phyloP scores from a whole-genome alignment of 37 sponge, comb jelly and placozoan genomes.

The Axinella damicornis region DNA sequence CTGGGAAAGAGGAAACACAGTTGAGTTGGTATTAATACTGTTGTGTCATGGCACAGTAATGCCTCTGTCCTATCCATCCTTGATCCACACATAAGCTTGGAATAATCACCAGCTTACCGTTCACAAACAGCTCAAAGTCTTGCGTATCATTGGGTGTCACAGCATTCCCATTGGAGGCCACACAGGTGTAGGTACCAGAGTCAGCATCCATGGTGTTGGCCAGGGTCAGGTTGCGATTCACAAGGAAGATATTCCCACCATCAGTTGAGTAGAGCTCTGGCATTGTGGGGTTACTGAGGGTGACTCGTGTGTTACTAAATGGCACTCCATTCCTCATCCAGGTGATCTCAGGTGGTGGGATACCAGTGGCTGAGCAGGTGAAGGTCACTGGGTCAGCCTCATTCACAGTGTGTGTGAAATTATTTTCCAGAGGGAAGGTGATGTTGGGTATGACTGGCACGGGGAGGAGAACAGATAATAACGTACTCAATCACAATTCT shows the following conservation, averaged over 20 bases:
- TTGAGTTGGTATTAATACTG: no score
- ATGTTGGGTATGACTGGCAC: no score
- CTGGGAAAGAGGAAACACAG: slow-evolving; percentile 38
- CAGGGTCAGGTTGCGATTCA: background rate
- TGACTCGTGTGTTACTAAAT: no score
- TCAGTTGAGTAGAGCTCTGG: no score
- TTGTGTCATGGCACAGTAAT: background rate
- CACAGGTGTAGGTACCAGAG: slow-evolving; percentile 64
- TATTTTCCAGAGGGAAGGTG: no score
- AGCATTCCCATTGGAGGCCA: slow-evolving; percentile 14
- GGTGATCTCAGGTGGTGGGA: slow-evolving; percentile 67
- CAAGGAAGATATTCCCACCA: no score
- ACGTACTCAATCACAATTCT: no score
- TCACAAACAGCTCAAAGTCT: slow-evolving; percentile 20
- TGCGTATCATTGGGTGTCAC: background rate
- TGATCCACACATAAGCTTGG: no score
- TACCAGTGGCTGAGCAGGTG: slow-evolving; percentile 67
- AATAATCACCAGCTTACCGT: no score
- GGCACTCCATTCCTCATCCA: slow-evolving; percentile 13
- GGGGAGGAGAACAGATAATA: no score
- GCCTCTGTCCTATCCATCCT: slow-evolving; percentile 25
- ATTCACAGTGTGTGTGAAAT: slow-evolving; percentile 17
- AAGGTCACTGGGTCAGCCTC: slow-evolving; percentile 37
- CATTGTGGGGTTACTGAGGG: no score
- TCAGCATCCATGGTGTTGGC: slow-evolving; percentile 24